These are phyloP conservation scores for Prenolepis imparis DNA, from an alignment of 2,888 invertebrate genomes.

Conservation along the genomic window DNA sequence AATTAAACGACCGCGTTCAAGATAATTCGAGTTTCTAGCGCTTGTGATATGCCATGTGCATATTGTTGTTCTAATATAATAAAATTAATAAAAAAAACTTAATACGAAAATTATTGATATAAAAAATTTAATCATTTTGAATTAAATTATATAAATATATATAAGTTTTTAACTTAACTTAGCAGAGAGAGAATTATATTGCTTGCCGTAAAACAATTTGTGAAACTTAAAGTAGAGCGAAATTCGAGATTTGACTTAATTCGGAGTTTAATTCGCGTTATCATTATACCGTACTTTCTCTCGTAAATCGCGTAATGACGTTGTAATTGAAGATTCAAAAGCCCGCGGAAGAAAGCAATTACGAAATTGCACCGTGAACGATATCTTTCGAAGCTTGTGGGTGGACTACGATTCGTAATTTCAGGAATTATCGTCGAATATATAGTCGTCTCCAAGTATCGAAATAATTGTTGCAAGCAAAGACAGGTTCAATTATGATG, in stretches of 20 bases:
- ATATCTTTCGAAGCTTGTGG: not conserved
- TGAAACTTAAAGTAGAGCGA: not conserved
- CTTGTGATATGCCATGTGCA: not conserved
- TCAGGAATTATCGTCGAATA: slow-evolving; percentile 24
- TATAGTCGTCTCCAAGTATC: not conserved
- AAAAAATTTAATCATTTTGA: not conserved
- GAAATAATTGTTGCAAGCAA: slow-evolving; percentile 10
- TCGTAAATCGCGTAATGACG: slow-evolving; percentile 28
- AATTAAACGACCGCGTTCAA: not conserved
- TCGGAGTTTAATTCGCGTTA: not conserved
- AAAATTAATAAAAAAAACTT: not conserved
- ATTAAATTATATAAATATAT: not conserved
- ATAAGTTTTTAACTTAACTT: not conserved
- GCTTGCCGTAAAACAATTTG: not conserved
- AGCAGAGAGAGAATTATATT: not conserved
- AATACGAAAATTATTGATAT: not conserved
- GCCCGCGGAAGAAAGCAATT: not conserved
- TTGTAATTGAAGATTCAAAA: slow-evolving; percentile 21
- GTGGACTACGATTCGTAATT: slow-evolving; percentile 3
- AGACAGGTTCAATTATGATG: slow-evolving; percentile 15
- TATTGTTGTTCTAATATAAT: not conserved
- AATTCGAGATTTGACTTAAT: not conserved
- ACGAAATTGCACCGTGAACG: slow-evolving; percentile 4
- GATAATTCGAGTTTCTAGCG: not conserved
- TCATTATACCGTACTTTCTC: slow-evolving; percentile 36